Evolutionary conservation across 2,113 vertebrate genomes (phyloP).

Genomic region (Peromyscus polionotus): DNA sequence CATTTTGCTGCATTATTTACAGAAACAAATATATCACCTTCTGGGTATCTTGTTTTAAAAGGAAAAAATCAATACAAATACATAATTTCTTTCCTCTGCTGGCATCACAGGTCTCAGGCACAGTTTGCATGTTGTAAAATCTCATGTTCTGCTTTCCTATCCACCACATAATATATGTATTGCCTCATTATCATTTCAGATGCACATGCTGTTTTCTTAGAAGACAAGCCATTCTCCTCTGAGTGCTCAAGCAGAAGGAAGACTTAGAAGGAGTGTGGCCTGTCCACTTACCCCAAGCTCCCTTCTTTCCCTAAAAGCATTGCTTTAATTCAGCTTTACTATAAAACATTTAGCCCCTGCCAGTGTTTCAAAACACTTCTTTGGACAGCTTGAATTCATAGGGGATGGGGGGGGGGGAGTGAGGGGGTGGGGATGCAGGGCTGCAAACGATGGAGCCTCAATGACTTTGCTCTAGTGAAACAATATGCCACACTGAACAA

Average conservation of each 20-base stretch:
- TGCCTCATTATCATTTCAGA: constrained; percentile 66
- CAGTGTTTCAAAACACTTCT: constrained; percentile 74
- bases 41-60: constrained; percentile 14
- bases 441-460: constrained; percentile 60
- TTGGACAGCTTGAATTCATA: constrained; percentile 79
- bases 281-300: constrained; percentile 25
- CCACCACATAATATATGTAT: constrained; percentile 22
- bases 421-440: neutral
- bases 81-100: constrained; percentile 62
- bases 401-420: neutral
- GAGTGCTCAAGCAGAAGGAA: constrained; percentile 28
- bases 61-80: constrained; percentile 69
- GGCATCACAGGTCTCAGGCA: constrained; percentile 22
- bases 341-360: constrained; percentile 62
- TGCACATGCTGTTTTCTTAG: constrained; percentile 21
- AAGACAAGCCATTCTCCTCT: constrained; percentile 45
- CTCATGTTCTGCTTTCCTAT: constrained; percentile 54
- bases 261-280: constrained; percentile 13
- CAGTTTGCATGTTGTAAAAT: constrained; percentile 57
- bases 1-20: constrained; percentile 57
- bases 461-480: constrained; percentile 69
- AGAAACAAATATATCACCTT: constrained; percentile 58
- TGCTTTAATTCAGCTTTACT: constrained; percentile 70
- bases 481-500: constrained; percentile 49
- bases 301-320: constrained; percentile 28